Conservation (phyloP, 2,888 invertebrate genomes). For the Scaptodrosophila latifasciaeformis region DNA sequence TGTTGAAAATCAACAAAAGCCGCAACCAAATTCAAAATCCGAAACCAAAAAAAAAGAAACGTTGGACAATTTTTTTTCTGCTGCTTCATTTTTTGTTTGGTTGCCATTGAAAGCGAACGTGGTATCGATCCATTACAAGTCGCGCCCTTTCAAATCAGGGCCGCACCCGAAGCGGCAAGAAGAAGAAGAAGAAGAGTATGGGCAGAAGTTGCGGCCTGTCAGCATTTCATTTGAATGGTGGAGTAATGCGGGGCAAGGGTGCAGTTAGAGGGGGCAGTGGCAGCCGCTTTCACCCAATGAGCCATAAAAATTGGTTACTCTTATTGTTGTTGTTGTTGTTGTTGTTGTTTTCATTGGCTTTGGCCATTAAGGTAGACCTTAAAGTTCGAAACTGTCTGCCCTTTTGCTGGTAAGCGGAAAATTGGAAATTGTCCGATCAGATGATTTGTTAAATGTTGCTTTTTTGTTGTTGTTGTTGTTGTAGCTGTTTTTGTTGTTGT, state of each 20-base stretch:
- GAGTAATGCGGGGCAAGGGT: conserved; percentile 26
- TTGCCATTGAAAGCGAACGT: conserved; percentile 50
- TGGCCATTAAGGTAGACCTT: too few species aligned
- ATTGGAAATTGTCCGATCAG: conserved; percentile 40
- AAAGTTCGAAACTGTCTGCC: conserved; percentile 29
- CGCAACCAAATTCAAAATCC: conserved; percentile 19
- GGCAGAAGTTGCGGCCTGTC: conserved; percentile 38
- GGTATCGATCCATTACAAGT: conserved; percentile 32
- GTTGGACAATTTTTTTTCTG: too few species aligned
- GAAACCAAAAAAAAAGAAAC: conserved; percentile 12
- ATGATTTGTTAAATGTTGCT: conserved; percentile 27
- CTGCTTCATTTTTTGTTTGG: too few species aligned
- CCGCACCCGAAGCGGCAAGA: conserved; percentile 62
- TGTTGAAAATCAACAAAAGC: conserved; percentile 21
- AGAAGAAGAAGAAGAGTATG: too few species aligned
- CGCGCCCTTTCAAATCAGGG: conserved; percentile 56
- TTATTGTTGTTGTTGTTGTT: too few species aligned
- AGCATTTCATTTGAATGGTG: conserved; percentile 39
- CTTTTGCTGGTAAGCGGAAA: conserved; percentile 48
- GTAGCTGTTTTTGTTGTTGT: too few species aligned
- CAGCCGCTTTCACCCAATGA: conserved; percentile 58
- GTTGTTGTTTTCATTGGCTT: conserved; percentile 19
- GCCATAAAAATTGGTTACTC: conserved; percentile 54
- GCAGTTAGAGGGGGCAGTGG: conserved; percentile 6
- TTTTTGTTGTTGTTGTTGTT: conserved; percentile 37